Percentiles rank a stretch among this genome's conserved stretches.
These are phyloP conservation scores for Setipinna tenuifilis DNA, from an alignment of 2,797 vertebrate species.

Conservation along the genomic window DNA sequence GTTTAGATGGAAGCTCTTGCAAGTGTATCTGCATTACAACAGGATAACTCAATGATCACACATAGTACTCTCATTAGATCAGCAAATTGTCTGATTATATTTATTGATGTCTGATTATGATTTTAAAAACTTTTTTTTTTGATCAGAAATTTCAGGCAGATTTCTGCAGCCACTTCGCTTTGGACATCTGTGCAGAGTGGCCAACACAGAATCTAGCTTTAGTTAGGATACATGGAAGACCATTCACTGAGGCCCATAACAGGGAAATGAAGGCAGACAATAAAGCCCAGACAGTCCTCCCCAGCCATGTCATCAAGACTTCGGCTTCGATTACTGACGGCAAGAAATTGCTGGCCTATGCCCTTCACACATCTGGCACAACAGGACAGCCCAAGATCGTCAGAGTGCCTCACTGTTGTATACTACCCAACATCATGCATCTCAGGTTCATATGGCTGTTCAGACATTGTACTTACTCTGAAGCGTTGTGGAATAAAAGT, in stretches of 20 bases:
- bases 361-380: conserved; percentile 94
- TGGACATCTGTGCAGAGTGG: conserved; percentile 62
- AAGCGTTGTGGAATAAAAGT: background rate
- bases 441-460: conserved; percentile 76
- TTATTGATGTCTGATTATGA: background rate
- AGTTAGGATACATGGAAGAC: conserved; percentile 61
- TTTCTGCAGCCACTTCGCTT: conserved; percentile 60
- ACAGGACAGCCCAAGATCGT: conserved; percentile 91
- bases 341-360: conserved; percentile 79
- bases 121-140: conserved; percentile 34
- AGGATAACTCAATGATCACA: background rate
- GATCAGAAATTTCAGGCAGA: conserved; percentile 79
- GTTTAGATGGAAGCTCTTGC: background rate
- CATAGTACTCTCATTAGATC: background rate
- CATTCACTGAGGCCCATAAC: conserved; percentile 24
- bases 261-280: background rate
- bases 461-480: background rate
- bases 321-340: conserved; percentile 45
- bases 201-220: conserved; percentile 79
- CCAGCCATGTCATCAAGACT: background rate
- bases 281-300: background rate
- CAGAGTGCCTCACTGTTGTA: conserved; percentile 89
- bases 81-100: too few relatives aligned
- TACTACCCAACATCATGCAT: conserved; percentile 89
- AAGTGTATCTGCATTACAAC: background rate